A percentile compares a stretch with the other conserved stretches of the same genome.
Evolutionary conservation across 2,113 vertebrate genomes (phyloP).

Genomic region (Dolichotis patagonum): DNA sequence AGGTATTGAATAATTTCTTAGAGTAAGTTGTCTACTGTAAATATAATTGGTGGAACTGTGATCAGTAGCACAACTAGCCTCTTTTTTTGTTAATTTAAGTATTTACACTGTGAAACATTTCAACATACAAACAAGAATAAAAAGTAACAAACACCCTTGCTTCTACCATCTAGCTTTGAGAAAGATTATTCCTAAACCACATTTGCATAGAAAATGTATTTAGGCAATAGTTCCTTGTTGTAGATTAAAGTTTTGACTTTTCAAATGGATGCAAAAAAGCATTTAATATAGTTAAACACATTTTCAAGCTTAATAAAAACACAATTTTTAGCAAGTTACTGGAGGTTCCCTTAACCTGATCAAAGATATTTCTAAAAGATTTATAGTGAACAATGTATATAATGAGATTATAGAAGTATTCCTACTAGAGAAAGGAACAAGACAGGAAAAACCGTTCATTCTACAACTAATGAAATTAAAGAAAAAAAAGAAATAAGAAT

Average conservation of each 20-base stretch:
- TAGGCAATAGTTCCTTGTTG: not conserved
- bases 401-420: not conserved
- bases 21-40: not conserved
- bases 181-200: not conserved
- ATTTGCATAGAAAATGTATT: not conserved
- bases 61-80: not conserved
- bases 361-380: not conserved
- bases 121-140: not conserved
- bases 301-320: not conserved
- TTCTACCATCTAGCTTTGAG: not conserved
- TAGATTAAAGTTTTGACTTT: not conserved
- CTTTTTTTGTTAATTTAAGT: not conserved
- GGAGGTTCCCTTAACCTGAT: not conserved
- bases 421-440: not conserved
- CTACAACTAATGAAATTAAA: not conserved
- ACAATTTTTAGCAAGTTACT: not conserved
- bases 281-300: not conserved
- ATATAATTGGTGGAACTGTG: not conserved
- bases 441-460: not conserved
- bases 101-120: not conserved
- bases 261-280: not conserved
- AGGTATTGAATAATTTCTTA: not conserved
- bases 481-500: constrained; percentile 12
- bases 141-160: not conserved
- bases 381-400: not conserved